Evolutionary conservation across 2,797 vertebrate species (phyloP).

Genomic region (Hydrocynus forskahlii): DNA sequence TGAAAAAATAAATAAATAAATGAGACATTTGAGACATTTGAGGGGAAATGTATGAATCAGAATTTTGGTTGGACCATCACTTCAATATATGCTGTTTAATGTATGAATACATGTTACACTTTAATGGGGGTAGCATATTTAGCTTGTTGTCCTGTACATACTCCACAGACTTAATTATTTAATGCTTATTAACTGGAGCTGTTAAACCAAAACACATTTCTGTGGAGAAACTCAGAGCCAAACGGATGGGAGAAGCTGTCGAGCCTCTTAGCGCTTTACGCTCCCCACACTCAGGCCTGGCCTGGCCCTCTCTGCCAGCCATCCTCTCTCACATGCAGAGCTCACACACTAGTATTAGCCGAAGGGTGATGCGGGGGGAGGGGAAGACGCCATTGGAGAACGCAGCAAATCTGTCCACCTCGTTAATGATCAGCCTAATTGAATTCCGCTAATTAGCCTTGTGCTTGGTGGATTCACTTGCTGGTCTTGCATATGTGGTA

Average conservation of each 20-base stretch:
- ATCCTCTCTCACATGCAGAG: slow-evolving; percentile 48
- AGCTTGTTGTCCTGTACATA: slow-evolving; percentile 21
- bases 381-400: slow-evolving; percentile 62
- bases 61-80: too few species aligned
- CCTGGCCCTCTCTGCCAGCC: slow-evolving; percentile 65
- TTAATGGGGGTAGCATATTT: slow-evolving; percentile 2
- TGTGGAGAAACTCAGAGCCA: slow-evolving; percentile 12
- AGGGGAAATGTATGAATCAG: too few species aligned
- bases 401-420: slow-evolving; percentile 79
- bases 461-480: slow-evolving; percentile 68
- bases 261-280: slow-evolving; percentile 37
- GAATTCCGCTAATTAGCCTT: slow-evolving; percentile 80
- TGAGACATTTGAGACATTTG: too few species aligned
- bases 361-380: slow-evolving; percentile 26
- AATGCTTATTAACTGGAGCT: slow-evolving; percentile 37
- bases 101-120: neutral
- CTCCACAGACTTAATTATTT: slow-evolving; percentile 20
- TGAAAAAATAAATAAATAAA: too few species aligned
- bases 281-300: slow-evolving; percentile 60
- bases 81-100: too few species aligned
- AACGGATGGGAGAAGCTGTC: slow-evolving; percentile 27
- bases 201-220: slow-evolving; percentile 47
- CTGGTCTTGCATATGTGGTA: slow-evolving; percentile 63
- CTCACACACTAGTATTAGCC: slow-evolving; percentile 47
- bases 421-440: slow-evolving; percentile 76